Conservation (phyloP, 2,797 vertebrate species). For the Centropyge bicolor region DNA sequence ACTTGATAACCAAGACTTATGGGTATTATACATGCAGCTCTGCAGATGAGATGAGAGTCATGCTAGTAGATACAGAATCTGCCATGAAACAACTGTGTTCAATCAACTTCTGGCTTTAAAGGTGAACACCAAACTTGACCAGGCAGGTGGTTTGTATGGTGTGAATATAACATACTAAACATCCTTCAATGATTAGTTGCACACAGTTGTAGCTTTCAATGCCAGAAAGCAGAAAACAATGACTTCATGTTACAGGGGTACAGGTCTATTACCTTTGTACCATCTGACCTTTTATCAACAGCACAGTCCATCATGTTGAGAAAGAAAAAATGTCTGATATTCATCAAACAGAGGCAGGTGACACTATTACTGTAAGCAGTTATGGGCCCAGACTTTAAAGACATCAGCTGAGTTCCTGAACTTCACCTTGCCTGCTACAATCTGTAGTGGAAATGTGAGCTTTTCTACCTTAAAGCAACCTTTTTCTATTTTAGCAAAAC, state of each 20-base stretch:
- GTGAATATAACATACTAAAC: background rate
- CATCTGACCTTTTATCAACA: constrained; percentile 25
- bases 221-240: constrained; percentile 3
- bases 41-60: background rate
- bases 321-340: constrained; percentile 19
- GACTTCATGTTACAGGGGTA: background rate
- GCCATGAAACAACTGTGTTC: background rate
- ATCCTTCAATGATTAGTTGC: background rate
- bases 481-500: background rate
- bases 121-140: background rate
- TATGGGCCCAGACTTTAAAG: constrained; percentile 6
- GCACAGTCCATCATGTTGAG: constrained; percentile 13
- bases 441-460: background rate
- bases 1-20: background rate
- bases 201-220: constrained; percentile 1
- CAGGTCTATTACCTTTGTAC: background rate
- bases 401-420: constrained; percentile 48
- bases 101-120: background rate
- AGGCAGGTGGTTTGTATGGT: background rate
- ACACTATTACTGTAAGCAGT: background rate
- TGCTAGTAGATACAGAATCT: background rate
- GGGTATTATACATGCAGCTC: background rate
- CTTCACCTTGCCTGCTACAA: background rate
- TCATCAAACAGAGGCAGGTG: constrained; percentile 17
- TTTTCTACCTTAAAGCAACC: constrained; percentile 10